phyloP scores from a whole-genome alignment of 2,113 vertebrate species.

The Fregetta grallaria region DNA sequence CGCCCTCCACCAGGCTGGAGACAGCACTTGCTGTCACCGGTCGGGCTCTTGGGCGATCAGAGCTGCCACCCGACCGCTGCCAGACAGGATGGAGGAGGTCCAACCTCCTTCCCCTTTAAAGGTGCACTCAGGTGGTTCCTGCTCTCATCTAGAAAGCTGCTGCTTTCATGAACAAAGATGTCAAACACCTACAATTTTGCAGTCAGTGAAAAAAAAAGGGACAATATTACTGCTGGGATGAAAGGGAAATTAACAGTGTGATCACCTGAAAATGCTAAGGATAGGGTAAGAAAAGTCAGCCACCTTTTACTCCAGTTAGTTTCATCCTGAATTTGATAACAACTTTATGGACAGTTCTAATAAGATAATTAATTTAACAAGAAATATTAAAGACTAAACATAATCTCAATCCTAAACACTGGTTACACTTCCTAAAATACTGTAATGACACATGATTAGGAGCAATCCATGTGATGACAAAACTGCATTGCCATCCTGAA shows the following conservation, averaged over 20 bases:
- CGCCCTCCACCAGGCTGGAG: not conserved
- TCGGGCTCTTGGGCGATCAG: rapidly evolving
- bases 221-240: rapidly evolving
- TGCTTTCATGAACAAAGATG: not conserved
- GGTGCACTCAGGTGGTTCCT: not conserved
- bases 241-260: not conserved
- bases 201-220: not conserved
- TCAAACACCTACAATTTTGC: not conserved
- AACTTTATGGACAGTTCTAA: not conserved
- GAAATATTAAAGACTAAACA: not conserved
- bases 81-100: rapidly evolving
- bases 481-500: not conserved
- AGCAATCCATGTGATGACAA: not conserved
- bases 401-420: not conserved
- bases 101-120: not conserved
- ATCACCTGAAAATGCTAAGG: not conserved
- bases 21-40: rapidly evolving
- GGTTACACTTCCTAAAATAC: not conserved
- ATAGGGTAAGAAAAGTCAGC: not conserved
- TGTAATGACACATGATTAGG: not conserved
- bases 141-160: not conserved
- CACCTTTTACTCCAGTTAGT: not conserved
- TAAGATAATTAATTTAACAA: not conserved
- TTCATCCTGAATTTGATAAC: not conserved
- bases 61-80: rapidly evolving